Evolutionary conservation across 2,797 vertebrate genomes (phyloP), one percentile per base, ranked within the genome.

Genomic region (Erithacus rubecula): DNA sequence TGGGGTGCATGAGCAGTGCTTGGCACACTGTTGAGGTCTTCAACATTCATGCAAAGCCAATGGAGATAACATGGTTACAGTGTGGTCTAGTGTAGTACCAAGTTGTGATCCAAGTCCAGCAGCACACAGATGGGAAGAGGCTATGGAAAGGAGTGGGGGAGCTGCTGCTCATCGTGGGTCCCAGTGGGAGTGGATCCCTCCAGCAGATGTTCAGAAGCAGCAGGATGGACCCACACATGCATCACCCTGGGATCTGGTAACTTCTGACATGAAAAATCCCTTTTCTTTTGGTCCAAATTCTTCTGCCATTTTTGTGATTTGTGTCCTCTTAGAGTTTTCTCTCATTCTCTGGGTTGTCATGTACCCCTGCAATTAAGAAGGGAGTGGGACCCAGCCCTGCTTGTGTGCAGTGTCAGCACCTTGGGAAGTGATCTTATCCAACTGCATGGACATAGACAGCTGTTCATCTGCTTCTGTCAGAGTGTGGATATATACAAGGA

Each of bases 1-100:
- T 34, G 17, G n/a, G 47, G 18, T 59, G 41, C 3, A 0, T 26
- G 41, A 51, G 29, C 4, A 3, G 3, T 13, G 12, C 59, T 83
- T 67, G 56, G n/a, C 56, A 29, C 3, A 0, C 14, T 41, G 15
- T 39, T 29, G 52, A n/a, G 13, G 7, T 76, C 75, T 69, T 58
- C 12, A 46, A 29, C 26, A 53, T 69, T 39, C 0, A 0, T 41
- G 34, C 53, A 13, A 49, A 70, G 20, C 22, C 0, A 0, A 2
- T 27, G n/a, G 44, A 80, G 43, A 4, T 41, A 27, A 29, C 9
- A 1, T 2, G 60, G 41, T 36, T n/a, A 4, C 6, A 80, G 24
- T 1, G 0, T 49, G 24, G 34, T 67, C 32, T 51, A 6, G 32
- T 3, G 3, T 46, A 19, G 22, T 21, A 1, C 10, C 10, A 34